Percentiles rank a stretch among this genome's conserved stretches.
phyloP scores from a whole-genome alignment of 2,888 invertebrate genomes.

The Tachina fera region DNA sequence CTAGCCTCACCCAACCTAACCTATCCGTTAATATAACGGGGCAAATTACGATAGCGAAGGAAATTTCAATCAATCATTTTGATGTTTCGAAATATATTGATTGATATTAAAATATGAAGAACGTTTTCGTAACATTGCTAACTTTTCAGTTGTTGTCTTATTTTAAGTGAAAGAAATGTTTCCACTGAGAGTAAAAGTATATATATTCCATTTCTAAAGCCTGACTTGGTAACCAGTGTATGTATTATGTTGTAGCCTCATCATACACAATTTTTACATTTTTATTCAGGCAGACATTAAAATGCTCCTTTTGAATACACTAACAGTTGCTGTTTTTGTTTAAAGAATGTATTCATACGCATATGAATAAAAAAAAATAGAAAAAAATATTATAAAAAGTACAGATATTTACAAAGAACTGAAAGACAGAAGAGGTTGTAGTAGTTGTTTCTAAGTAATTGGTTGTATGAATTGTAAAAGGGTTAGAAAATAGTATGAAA shows the following conservation, averaged over 20 bases:
- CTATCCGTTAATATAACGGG: no score
- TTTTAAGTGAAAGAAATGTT: background rate
- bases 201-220: background rate
- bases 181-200: background rate
- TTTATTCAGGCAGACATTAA: background rate
- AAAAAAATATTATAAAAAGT: background rate
- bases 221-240: background rate
- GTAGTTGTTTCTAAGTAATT: slow-evolving; percentile 30
- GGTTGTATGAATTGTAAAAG: slow-evolving; percentile 50
- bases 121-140: background rate
- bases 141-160: background rate
- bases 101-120: background rate
- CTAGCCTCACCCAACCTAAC: no score
- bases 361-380: background rate
- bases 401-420: slow-evolving; percentile 32
- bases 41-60: no score
- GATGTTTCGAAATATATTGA: no score
- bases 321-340: slow-evolving; percentile 4
- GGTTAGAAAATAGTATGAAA: slow-evolving; percentile 15
- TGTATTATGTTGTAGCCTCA: background rate
- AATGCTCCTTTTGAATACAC: slow-evolving; percentile 25
- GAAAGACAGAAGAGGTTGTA: background rate
- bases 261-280: background rate
- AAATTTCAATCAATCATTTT: no score
- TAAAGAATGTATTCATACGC: slow-evolving; percentile 14